A percentile compares a stretch with the other conserved stretches of the same genome.
Conservation (phyloP, 2,113 vertebrate genomes). For the Okapia johnstoni region DNA sequence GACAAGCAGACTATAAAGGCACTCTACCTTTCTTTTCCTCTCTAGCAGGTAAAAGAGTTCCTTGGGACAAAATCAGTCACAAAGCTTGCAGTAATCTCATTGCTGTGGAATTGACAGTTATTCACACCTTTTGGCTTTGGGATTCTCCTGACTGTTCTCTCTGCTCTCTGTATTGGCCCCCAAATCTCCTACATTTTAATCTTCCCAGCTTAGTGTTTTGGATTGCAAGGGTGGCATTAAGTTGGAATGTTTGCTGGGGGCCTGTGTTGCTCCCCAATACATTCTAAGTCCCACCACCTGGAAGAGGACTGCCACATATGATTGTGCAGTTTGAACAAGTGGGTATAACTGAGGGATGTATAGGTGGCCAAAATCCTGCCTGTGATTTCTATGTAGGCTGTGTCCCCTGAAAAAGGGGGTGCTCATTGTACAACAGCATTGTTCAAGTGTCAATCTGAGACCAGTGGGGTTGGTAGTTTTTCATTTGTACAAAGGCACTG, state of each 20-base stretch:
- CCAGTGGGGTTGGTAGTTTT: neutral
- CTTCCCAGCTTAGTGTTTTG: neutral
- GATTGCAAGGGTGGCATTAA: neutral
- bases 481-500: neutral
- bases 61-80: neutral
- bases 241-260: neutral
- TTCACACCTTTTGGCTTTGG: neutral
- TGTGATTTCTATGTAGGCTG: neutral
- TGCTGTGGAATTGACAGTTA: neutral
- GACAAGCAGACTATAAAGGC: neutral
- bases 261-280: neutral
- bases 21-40: neutral
- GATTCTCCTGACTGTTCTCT: neutral
- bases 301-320: neutral
- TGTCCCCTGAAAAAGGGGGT: neutral
- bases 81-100: neutral
- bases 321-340: neutral
- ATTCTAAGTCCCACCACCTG: neutral
- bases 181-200: neutral
- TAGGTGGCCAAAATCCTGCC: neutral
- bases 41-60: neutral
- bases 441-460: neutral
- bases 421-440: neutral
- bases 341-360: neutral
- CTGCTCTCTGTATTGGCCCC: neutral